Evolutionary conservation across 2,797 vertebrate genomes (phyloP).

Genomic region (Spinibarbus caldwelli): DNA sequence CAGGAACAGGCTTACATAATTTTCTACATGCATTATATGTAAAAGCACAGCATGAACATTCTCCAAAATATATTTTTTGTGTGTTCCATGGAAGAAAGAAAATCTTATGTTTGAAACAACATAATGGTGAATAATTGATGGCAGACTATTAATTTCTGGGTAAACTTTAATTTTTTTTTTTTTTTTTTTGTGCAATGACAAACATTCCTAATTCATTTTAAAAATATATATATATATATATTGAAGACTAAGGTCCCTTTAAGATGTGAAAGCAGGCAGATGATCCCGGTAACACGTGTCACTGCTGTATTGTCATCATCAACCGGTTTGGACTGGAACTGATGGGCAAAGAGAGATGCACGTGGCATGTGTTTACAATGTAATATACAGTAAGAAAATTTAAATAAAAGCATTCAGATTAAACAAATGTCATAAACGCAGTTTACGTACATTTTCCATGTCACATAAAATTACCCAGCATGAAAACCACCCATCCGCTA

Average conservation of each 20-base stretch:
- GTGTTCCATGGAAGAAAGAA: too few species aligned
- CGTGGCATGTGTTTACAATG: slow-evolving; percentile 53
- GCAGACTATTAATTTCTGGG: neutral
- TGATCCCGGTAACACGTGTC: slow-evolving; percentile 12
- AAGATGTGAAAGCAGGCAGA: slow-evolving; percentile 8
- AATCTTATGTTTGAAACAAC: neutral
- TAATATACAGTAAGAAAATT: neutral
- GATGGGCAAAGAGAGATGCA: slow-evolving; percentile 8
- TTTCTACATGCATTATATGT: neutral
- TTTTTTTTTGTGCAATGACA: neutral
- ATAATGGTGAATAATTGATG: neutral
- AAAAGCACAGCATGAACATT: neutral
- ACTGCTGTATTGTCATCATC: slow-evolving; percentile 5
- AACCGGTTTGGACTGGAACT: slow-evolving; percentile 59
- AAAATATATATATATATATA: neutral
- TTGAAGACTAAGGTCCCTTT: neutral
- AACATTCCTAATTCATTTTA: neutral
- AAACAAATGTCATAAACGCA: neutral
- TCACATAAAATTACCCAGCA: neutral
- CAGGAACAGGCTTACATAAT: neutral
- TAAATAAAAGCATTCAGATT: neutral
- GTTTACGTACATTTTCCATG: neutral
- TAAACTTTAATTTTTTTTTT: too few species aligned
- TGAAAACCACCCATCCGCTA: too few species aligned
- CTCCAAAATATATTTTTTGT: neutral